Conservation (phyloP, 1,140 invertebrate genomes). For the Scaptomyza pallida region DNA sequence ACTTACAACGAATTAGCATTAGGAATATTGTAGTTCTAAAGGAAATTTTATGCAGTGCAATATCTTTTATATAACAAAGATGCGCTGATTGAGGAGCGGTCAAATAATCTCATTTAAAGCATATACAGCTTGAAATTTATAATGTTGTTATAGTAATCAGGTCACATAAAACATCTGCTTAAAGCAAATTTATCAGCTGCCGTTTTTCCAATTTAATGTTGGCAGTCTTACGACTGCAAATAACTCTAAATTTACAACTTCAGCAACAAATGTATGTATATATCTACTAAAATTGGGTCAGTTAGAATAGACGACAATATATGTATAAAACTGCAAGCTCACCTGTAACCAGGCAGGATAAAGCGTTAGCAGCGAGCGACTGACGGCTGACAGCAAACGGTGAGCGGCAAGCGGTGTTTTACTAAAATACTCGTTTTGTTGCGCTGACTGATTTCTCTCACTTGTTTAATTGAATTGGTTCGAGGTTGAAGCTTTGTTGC, state of each 20-base stretch:
- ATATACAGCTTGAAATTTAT: too few relatives aligned
- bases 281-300: constrained; percentile 3
- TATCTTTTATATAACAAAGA: too few relatives aligned
- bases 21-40: too few relatives aligned
- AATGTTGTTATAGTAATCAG: not conserved
- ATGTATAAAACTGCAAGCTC: constrained; percentile 15
- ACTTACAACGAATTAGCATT: too few relatives aligned
- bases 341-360: constrained; percentile 46
- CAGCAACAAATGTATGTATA: too few relatives aligned
- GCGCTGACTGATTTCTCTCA: constrained; percentile 1
- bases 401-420: constrained; percentile 21
- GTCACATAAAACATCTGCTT: not conserved
- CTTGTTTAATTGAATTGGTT: constrained; percentile 26
- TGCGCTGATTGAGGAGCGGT: too few relatives aligned
- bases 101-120: too few relatives aligned
- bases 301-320: constrained; percentile 3
- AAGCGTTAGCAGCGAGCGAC: too few relatives aligned
- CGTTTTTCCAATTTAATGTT: too few relatives aligned
- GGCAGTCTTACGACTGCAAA: too few relatives aligned
- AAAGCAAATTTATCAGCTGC: not conserved
- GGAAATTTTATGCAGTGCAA: too few relatives aligned
- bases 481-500: constrained; percentile 6
- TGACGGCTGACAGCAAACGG: not conserved
- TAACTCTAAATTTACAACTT: too few relatives aligned
- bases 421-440: not conserved